These are phyloP conservation scores for Bolinopsis microptera DNA, from an alignment of 37 sponge, comb jelly and placozoan genomes.

Conservation along the genomic window DNA sequence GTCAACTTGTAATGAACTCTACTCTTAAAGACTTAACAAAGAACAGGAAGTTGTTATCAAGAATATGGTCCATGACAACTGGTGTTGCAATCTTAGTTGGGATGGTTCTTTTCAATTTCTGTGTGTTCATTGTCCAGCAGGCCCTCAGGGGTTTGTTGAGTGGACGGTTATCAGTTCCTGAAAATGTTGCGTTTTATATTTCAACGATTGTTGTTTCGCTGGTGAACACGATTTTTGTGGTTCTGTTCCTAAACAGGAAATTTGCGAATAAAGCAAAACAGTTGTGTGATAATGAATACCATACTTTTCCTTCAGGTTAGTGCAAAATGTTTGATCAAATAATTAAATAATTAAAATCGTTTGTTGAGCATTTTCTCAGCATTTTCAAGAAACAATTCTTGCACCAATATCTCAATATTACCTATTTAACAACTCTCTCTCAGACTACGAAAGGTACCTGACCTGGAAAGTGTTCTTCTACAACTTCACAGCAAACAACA, in stretches of 20 bases:
- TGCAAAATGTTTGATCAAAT: too few species aligned
- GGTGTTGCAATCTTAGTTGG: not conserved
- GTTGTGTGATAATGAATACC: not conserved
- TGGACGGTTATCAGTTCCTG: too few species aligned
- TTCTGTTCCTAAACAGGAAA: not conserved
- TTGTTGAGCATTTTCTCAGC: too few species aligned
- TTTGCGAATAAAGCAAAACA: not conserved
- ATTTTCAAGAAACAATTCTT: too few species aligned
- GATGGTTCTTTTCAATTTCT: not conserved
- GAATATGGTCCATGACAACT: not conserved
- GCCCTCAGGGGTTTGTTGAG: too few species aligned
- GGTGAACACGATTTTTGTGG: not conserved
- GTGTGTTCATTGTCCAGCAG: not conserved
- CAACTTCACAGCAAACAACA: not conserved
- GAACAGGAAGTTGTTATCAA: not conserved
- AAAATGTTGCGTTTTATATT: not conserved
- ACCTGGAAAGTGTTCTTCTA: slow-evolving; percentile 26
- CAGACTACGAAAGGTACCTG: not conserved
- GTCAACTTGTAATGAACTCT: not conserved
- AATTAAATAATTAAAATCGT: too few species aligned
- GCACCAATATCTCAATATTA: too few species aligned
- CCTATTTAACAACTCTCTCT: not conserved
- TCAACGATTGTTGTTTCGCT: not conserved
- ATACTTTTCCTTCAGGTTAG: slow-evolving; percentile 8
- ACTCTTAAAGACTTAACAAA: not conserved